These are phyloP conservation scores for Puntigrus tetrazona DNA, from an alignment of 2,113 vertebrate species.

Conservation along the genomic window DNA sequence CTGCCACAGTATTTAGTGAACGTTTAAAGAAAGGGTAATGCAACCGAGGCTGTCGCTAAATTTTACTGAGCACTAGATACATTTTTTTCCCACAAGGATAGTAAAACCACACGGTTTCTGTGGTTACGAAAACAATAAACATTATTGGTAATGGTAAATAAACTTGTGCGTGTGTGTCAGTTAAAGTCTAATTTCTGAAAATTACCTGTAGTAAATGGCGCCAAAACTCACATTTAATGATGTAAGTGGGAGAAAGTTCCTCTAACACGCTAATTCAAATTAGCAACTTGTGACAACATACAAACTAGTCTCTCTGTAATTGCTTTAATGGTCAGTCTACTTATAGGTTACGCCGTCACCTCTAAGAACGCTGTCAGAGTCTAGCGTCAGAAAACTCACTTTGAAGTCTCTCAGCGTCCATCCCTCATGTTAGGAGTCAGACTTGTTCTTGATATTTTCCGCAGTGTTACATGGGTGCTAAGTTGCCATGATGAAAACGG, in stretches of 20 bases:
- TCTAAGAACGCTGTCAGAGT: not conserved
- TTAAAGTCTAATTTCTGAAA: not conserved
- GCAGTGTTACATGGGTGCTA: not conserved
- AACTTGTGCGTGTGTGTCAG: not conserved
- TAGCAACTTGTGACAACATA: conserved; percentile 13
- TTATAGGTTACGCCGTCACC: conserved; percentile 26
- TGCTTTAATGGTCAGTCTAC: conserved; percentile 29
- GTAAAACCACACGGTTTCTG: not conserved
- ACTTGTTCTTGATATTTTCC: not conserved
- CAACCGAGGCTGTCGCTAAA: not conserved
- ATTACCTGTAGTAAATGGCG: not conserved
- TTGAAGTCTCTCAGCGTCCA: not conserved
- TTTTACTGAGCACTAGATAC: not conserved
- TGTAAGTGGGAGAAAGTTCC: not conserved
- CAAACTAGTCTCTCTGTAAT: conserved; percentile 26
- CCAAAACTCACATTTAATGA: not conserved
- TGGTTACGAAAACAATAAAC: not conserved
- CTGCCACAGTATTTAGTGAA: not conserved
- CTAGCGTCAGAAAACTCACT: not conserved
- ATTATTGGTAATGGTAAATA: not conserved
- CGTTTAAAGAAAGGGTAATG: not conserved
- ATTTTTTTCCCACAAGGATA: not conserved
- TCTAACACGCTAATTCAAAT: not conserved
- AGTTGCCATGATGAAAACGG: not conserved
- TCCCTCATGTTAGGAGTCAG: not conserved